phyloP scores from a whole-genome alignment of 2,888 invertebrate genomes.

The Lacanobia oleracea region DNA sequence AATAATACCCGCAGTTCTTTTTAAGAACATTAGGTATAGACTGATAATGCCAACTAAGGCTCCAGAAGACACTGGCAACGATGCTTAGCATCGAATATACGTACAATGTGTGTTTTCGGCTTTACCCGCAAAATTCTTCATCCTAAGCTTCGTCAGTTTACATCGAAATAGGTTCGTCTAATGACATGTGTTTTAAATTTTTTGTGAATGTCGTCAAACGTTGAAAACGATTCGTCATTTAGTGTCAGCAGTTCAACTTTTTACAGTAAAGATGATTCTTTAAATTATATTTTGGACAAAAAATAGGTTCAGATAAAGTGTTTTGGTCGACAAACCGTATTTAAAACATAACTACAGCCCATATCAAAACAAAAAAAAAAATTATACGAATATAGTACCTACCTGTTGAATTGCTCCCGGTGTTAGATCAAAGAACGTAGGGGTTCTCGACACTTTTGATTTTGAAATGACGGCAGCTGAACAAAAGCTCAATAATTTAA shows the following conservation, averaged over 20 bases:
- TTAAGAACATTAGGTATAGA: too few species aligned
- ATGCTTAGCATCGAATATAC: too few species aligned
- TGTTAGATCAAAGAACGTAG: neutral
- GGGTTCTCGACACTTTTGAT: neutral
- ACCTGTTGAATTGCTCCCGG: neutral
- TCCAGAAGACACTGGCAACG: too few species aligned
- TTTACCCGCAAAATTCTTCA: neutral
- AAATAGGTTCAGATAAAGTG: neutral
- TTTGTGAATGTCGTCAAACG: slow-evolving; percentile 40
- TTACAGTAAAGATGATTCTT: slow-evolving; percentile 34
- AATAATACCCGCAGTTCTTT: too few species aligned
- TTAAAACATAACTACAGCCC: too few species aligned
- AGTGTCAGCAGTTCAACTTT: slow-evolving; percentile 39
- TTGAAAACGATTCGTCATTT: slow-evolving; percentile 48
- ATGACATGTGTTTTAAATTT: slow-evolving; percentile 31
- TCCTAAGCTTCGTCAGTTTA: neutral
- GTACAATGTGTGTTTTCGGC: neutral
- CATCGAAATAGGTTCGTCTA: slow-evolving; percentile 30
- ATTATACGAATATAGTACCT: too few species aligned
- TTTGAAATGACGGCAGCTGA: slow-evolving; percentile 1
- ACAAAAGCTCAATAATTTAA: slow-evolving; percentile 2
- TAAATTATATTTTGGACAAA: slow-evolving; percentile 27
- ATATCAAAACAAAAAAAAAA: too few species aligned
- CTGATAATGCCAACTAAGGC: too few species aligned
- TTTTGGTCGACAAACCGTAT: slow-evolving; percentile 7